Conservation (phyloP, 2,113 vertebrate species). For the Phrynosoma blainvillii region DNA sequence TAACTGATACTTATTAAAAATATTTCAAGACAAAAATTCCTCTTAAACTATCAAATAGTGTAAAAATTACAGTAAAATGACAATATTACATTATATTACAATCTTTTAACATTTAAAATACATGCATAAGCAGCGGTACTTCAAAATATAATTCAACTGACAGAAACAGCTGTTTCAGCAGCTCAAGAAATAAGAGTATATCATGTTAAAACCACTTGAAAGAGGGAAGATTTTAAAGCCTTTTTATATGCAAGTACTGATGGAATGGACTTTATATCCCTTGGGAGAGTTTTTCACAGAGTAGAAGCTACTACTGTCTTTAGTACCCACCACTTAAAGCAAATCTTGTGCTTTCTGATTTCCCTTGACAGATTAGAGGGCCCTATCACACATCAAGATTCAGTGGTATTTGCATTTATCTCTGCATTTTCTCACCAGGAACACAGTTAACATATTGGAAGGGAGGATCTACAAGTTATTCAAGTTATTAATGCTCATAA, state of each 20-base stretch:
- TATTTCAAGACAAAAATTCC: neutral
- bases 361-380: conserved; percentile 7
- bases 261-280: neutral
- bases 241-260: neutral
- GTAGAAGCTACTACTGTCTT: neutral
- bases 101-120: neutral
- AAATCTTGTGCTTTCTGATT: neutral
- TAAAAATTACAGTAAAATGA: neutral
- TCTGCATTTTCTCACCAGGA: neutral
- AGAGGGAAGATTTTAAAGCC: neutral
- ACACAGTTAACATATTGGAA: neutral
- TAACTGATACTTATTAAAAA: neutral
- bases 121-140: neutral
- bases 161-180: neutral
- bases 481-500: conserved; percentile 24
- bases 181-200: neutral
- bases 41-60: neutral
- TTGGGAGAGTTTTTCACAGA: neutral
- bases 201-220: neutral
- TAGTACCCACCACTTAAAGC: neutral
- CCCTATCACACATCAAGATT: conserved; percentile 25
- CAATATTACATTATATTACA: neutral
- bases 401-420: neutral
- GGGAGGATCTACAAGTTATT: neutral
- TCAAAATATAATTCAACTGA: neutral